Evolutionary conservation across 2,888 invertebrate species (phyloP).

Genomic region (Rugalucina vietnamica): DNA sequence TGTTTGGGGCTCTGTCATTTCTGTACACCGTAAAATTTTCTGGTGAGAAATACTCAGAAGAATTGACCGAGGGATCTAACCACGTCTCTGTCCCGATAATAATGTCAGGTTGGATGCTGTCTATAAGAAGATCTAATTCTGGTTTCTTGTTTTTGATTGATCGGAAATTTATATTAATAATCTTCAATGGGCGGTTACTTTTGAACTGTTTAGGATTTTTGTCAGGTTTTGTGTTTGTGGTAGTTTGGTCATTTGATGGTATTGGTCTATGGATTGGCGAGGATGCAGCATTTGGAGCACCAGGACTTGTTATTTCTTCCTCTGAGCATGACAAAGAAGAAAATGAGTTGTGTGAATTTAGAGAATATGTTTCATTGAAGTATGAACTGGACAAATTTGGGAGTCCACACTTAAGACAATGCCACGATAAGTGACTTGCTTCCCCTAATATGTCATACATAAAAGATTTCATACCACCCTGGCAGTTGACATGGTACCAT

Average conservation of each 20-base stretch:
- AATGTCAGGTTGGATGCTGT: too few species aligned
- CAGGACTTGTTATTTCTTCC: neutral
- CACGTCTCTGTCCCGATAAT: too few species aligned
- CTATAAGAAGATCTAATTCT: neutral
- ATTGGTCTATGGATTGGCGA: neutral
- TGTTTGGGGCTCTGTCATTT: neutral
- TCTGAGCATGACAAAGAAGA: too few species aligned
- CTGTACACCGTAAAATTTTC: neutral
- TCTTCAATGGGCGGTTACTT: too few species aligned
- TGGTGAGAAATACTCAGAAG: neutral
- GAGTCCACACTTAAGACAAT: neutral
- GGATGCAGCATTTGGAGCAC: neutral
- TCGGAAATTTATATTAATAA: too few species aligned
- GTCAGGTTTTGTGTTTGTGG: too few species aligned
- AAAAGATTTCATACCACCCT: neutral
- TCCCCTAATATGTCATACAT: neutral
- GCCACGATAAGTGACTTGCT: neutral
- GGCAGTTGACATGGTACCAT: constrained; percentile 1
- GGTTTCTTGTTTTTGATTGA: neutral
- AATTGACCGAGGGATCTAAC: neutral
- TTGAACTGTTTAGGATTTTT: too few species aligned
- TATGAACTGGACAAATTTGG: neutral
- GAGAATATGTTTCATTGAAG: neutral
- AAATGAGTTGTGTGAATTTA: neutral
- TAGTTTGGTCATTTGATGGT: too few species aligned